These are phyloP conservation scores for Osmerus mordax DNA, from an alignment of 2,113 vertebrate species.

Conservation along the genomic window DNA sequence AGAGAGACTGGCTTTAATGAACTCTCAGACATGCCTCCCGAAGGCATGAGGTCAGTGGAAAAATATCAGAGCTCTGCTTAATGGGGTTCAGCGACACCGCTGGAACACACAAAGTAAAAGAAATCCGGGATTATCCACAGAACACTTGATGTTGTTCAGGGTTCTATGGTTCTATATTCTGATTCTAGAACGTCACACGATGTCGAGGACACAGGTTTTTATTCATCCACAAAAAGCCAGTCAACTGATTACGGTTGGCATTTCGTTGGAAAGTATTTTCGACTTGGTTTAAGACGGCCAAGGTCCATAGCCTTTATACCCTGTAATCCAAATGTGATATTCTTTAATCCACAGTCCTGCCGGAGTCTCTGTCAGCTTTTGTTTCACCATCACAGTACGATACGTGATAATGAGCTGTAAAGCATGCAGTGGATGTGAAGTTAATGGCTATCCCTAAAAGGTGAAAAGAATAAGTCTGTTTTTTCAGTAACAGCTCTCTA, in stretches of 20 bases:
- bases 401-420: neutral
- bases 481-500: neutral
- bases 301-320: neutral
- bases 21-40: slow-evolving; percentile 9
- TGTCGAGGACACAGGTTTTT: no score
- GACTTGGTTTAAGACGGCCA: neutral
- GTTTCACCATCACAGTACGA: no score
- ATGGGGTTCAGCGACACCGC: slow-evolving; percentile 4
- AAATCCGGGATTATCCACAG: neutral
- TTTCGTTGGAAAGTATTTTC: neutral
- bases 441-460: no score
- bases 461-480: neutral
- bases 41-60: slow-evolving; percentile 13
- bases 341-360: neutral
- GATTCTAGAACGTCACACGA: neutral
- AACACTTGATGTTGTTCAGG: neutral
- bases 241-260: neutral
- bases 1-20: slow-evolving; percentile 15
- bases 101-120: slow-evolving; percentile 1
- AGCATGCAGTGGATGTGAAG: no score
- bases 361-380: neutral
- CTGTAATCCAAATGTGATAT: neutral
- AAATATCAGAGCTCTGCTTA: slow-evolving; percentile 2
- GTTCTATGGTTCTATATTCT: neutral
- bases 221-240: no score